phyloP scores from a whole-genome alignment of 2,888 invertebrate species.

The Vesta saturnalis region DNA sequence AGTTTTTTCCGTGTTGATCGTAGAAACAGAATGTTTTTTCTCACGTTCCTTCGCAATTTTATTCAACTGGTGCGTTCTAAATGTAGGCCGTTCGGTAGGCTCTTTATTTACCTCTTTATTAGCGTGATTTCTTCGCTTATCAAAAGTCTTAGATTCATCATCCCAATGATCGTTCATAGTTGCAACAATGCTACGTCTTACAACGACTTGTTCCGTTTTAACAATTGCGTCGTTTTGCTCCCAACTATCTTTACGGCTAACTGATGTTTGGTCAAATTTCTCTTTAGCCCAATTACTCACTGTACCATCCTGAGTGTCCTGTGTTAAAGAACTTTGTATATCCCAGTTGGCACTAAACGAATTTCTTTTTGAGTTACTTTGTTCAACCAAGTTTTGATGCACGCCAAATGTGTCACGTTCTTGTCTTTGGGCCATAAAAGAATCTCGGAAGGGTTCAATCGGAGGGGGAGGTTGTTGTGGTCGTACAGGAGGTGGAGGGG shows the following conservation, averaged over 20 bases:
- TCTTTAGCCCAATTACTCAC: slow-evolving; percentile 64
- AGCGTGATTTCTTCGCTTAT: slow-evolving; percentile 41
- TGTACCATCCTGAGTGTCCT: slow-evolving; percentile 58
- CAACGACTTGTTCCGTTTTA: slow-evolving; percentile 59
- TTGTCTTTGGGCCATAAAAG: slow-evolving; percentile 75
- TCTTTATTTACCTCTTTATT: slow-evolving; percentile 52
- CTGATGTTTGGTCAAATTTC: slow-evolving; percentile 52
- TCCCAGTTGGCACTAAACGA: slow-evolving; percentile 63
- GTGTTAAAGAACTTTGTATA: slow-evolving; percentile 56
- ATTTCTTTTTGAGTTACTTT: slow-evolving; percentile 59
- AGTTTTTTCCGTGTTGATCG: slow-evolving; percentile 77
- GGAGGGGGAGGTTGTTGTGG: slow-evolving; percentile 75
- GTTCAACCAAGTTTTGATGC: slow-evolving; percentile 67
- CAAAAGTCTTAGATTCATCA: slow-evolving; percentile 33
- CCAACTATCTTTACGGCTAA: slow-evolving; percentile 58
- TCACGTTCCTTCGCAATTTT: slow-evolving; percentile 71
- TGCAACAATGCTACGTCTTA: slow-evolving; percentile 37
- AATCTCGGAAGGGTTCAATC: slow-evolving; percentile 67
- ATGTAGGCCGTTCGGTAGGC: slow-evolving; percentile 70
- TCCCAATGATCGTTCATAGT: slow-evolving; percentile 48
- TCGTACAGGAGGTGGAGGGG: slow-evolving; percentile 68
- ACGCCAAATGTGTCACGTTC: slow-evolving; percentile 79
- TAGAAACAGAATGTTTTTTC: slow-evolving; percentile 79
- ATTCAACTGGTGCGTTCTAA: slow-evolving; percentile 74
- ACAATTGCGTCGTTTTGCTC: slow-evolving; percentile 62